Percentiles rank a stretch among this genome's conserved stretches.
These are phyloP conservation scores for Calcarius lapponicus DNA, from an alignment of 2,797 vertebrate genomes.

Conservation along the genomic window DNA sequence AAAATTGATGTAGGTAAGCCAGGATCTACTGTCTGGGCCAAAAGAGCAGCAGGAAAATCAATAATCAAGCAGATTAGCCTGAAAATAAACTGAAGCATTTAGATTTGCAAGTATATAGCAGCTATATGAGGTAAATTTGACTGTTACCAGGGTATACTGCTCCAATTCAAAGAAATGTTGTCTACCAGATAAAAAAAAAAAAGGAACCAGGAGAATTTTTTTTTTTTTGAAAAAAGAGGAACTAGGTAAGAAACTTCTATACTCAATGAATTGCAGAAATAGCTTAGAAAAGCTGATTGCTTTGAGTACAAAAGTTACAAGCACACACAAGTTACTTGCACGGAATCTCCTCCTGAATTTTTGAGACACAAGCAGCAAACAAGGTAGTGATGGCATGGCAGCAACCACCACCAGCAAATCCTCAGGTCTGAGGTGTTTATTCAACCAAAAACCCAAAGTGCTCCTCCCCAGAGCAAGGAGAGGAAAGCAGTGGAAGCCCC, in stretches of 20 bases:
- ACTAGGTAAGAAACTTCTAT: background rate
- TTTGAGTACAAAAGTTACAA: background rate
- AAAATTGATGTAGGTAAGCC: background rate
- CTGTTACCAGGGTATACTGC: background rate
- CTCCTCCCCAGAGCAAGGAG: background rate
- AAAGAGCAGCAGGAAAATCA: background rate
- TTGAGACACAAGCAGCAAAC: background rate
- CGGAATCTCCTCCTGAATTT: background rate
- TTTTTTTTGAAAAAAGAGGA: background rate
- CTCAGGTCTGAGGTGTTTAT: background rate
- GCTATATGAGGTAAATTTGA: background rate
- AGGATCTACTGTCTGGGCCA: background rate
- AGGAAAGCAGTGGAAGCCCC: background rate
- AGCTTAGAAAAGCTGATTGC: background rate
- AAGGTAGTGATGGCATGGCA: background rate
- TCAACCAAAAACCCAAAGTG: background rate
- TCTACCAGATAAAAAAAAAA: background rate
- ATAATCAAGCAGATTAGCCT: background rate
- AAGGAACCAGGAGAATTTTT: background rate
- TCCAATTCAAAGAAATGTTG: background rate
- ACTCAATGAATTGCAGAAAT: background rate
- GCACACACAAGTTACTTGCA: background rate
- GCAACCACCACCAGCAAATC: background rate
- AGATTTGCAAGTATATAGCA: background rate
- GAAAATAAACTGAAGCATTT: background rate